phyloP scores from a whole-genome alignment of 92 coral and sea anemone genomes.

The Porites rus region DNA sequence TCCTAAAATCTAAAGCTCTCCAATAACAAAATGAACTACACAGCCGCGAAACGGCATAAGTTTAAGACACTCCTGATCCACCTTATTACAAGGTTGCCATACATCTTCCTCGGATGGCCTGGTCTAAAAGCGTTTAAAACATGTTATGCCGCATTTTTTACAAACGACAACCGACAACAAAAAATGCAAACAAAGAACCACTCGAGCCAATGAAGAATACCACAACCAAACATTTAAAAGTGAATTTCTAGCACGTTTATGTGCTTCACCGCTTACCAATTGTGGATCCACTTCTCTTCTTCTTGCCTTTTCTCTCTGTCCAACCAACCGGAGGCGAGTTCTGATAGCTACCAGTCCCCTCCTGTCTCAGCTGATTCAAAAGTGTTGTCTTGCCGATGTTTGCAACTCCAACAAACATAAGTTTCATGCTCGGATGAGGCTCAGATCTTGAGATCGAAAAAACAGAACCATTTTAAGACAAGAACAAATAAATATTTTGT shows the following conservation, averaged over 20 bases:
- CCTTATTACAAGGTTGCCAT: no score
- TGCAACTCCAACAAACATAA: constrained; percentile 99
- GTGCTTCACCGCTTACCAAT: constrained; percentile 15
- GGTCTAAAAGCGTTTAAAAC: no score
- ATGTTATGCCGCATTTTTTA: no score
- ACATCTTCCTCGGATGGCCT: no score
- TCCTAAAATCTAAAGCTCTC: no score
- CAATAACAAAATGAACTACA: no score
- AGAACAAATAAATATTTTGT: background rate
- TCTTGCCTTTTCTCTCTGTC: constrained; percentile 90
- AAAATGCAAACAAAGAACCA: no score
- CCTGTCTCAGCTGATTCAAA: constrained; percentile 84
- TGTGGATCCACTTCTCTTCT: constrained; percentile 52
- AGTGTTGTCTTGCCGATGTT: constrained; percentile 98
- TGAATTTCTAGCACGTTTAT: background rate
- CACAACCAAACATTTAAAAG: no score
- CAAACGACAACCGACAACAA: no score
- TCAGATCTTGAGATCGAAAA: constrained; percentile 63
- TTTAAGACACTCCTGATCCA: no score
- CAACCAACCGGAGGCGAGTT: constrained; percentile 86
- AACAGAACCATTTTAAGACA: background rate
- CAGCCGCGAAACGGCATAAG: no score
- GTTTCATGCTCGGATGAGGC: constrained; percentile 98
- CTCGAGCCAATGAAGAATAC: background rate
- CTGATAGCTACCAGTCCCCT: constrained; percentile 86